phyloP scores from a whole-genome alignment of 2,888 invertebrate species.

The Oxytorus armatus region DNA sequence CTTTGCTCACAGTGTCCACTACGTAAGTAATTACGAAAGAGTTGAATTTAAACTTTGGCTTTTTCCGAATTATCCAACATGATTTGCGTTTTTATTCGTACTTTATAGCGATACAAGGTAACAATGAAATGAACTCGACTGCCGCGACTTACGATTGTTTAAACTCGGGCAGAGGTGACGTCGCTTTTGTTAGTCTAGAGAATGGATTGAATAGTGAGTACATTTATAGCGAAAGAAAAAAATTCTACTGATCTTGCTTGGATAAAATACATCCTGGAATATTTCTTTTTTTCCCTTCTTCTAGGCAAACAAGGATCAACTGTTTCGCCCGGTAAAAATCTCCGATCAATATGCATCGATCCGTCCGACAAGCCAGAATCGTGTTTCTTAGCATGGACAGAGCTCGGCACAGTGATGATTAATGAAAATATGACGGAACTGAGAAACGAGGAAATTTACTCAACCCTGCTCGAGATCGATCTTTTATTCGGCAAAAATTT shows the following conservation, averaged over 20 bases:
- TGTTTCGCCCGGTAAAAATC: slow-evolving; percentile 65
- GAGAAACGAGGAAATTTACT: slow-evolving; percentile 89
- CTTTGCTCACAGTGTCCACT: slow-evolving; percentile 72
- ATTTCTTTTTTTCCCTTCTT: slow-evolving; percentile 45
- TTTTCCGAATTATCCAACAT: background rate
- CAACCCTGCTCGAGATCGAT: slow-evolving; percentile 89
- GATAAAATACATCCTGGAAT: background rate
- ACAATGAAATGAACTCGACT: slow-evolving; percentile 36
- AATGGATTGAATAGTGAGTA: slow-evolving; percentile 50
- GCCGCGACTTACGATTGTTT: slow-evolving; percentile 85
- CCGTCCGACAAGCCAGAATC: slow-evolving; percentile 62
- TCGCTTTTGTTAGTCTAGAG: slow-evolving; percentile 90
- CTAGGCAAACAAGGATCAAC: slow-evolving; percentile 39
- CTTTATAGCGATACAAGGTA: background rate
- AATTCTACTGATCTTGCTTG: too few relatives aligned
- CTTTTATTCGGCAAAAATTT: slow-evolving; percentile 88
- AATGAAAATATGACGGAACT: slow-evolving; percentile 86
- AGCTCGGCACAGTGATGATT: slow-evolving; percentile 86
- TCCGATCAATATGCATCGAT: slow-evolving; percentile 79
- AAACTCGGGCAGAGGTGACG: slow-evolving; percentile 89
- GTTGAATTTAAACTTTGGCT: background rate
- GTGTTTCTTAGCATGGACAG: slow-evolving; percentile 80
- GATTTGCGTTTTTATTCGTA: slow-evolving; percentile 19
- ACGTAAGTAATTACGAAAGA: slow-evolving; percentile 58
- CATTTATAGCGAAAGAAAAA: background rate